Conservation (phyloP, 2,113 vertebrate genomes). For the Galeopterus variegatus region DNA sequence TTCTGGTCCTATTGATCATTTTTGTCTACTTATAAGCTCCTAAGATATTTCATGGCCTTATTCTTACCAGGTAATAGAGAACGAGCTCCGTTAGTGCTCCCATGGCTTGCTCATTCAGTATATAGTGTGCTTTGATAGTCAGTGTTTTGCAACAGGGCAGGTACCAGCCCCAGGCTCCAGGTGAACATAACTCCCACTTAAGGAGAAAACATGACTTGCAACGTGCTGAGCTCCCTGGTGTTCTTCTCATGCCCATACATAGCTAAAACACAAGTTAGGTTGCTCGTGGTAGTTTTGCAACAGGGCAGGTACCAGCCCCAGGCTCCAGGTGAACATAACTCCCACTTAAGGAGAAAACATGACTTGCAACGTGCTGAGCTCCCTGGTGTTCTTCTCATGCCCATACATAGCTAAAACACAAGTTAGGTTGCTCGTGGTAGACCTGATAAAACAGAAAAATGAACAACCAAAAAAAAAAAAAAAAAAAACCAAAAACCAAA, state of each 20-base stretch:
- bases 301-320: neutral
- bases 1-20: neutral
- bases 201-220: conserved; percentile 81
- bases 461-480: no score
- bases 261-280: conserved; percentile 56
- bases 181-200: conserved; percentile 85
- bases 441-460: conserved; percentile 80
- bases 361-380: neutral
- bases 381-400: conserved; percentile 49
- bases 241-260: conserved; percentile 52
- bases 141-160: conserved; percentile 79
- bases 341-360: conserved; percentile 84
- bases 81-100: conserved; percentile 71
- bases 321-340: conserved; percentile 87
- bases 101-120: conserved; percentile 72
- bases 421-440: neutral
- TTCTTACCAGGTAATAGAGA: conserved; percentile 87
- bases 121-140: conserved; percentile 77
- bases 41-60: neutral
- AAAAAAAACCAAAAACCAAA: no score
- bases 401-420: conserved; percentile 78
- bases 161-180: conserved; percentile 77
- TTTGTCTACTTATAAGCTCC: neutral
- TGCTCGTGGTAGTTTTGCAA: no score
- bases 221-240: conserved; percentile 8